phyloP scores from a whole-genome alignment of 2,888 invertebrate species.

The Stenchaetothrips biformis region DNA sequence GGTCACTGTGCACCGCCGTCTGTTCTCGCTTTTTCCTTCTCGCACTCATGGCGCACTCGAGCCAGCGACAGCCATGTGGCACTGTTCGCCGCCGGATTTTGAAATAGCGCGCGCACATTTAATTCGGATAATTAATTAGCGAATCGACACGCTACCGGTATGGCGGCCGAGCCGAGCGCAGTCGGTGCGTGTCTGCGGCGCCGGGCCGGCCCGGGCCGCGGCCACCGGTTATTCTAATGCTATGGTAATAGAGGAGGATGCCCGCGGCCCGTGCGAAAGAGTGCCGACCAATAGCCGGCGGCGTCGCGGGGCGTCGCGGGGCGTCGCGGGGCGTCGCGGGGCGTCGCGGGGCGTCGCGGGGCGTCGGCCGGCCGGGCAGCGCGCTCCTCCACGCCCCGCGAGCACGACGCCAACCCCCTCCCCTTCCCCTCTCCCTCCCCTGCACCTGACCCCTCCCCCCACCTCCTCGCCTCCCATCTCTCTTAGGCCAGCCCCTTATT shows the following conservation, averaged over 20 bases:
- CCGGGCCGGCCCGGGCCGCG: background rate
- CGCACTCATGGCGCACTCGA: too few relatives aligned
- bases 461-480: background rate
- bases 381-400: background rate
- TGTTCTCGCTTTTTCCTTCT: too few relatives aligned
- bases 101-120: too few relatives aligned
- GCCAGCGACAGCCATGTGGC: too few relatives aligned
- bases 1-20: too few relatives aligned
- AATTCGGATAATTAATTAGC: background rate
- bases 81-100: too few relatives aligned
- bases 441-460: conserved; percentile 2
- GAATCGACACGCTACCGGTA: background rate
- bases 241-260: conserved; percentile 11
- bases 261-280: conserved; percentile 11
- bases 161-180: background rate
- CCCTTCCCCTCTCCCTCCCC: background rate
- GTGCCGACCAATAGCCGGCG: background rate
- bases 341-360: background rate
- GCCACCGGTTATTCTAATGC: conserved; percentile 20
- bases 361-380: background rate
- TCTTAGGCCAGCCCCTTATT: background rate
- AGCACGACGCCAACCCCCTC: background rate
- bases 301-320: background rate
- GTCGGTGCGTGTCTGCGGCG: background rate
- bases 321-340: background rate